phyloP scores from a whole-genome alignment of 1,140 invertebrate species.

The Papilio dardanus region DNA sequence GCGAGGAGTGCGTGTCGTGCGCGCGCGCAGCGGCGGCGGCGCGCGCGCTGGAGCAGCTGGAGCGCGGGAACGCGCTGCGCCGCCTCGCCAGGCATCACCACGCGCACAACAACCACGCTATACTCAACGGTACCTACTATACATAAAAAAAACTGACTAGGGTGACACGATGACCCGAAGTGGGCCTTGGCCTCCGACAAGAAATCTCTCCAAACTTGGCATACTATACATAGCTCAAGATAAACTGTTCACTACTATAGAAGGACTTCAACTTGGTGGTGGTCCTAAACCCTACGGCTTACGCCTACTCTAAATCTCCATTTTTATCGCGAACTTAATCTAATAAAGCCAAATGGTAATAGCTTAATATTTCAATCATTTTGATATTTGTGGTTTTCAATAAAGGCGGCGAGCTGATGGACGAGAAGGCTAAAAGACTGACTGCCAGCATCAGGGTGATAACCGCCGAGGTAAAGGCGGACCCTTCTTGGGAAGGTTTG shows the following conservation, averaged over 20 bases:
- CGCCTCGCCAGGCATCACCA: constrained; percentile 57
- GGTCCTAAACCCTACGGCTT: too few species aligned
- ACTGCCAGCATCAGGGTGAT: constrained; percentile 73
- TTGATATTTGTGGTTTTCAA: background rate
- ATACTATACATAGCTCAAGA: background rate
- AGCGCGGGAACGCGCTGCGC: constrained; percentile 65
- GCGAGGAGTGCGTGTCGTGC: constrained; percentile 56
- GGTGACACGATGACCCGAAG: too few species aligned
- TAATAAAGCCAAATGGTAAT: too few species aligned
- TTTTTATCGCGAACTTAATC: too few species aligned
- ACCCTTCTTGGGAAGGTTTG: constrained; percentile 77
- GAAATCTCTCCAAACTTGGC: too few species aligned
- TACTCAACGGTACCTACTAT: constrained; percentile 46
- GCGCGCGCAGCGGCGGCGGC: constrained; percentile 67
- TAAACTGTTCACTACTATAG: background rate
- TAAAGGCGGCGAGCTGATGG: constrained; percentile 72
- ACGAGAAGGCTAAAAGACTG: constrained; percentile 75
- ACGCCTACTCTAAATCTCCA: too few species aligned
- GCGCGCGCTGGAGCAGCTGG: constrained; percentile 69
- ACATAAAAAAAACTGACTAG: too few species aligned
- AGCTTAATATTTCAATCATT: too few species aligned
- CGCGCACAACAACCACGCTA: constrained; percentile 50
- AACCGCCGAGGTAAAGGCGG: constrained; percentile 70
- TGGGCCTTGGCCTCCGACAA: too few species aligned
- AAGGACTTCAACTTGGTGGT: too few species aligned